Base-by-base conservation (phyloP, 2,888 invertebrate species). In the Orthosia gracilis region DNA sequence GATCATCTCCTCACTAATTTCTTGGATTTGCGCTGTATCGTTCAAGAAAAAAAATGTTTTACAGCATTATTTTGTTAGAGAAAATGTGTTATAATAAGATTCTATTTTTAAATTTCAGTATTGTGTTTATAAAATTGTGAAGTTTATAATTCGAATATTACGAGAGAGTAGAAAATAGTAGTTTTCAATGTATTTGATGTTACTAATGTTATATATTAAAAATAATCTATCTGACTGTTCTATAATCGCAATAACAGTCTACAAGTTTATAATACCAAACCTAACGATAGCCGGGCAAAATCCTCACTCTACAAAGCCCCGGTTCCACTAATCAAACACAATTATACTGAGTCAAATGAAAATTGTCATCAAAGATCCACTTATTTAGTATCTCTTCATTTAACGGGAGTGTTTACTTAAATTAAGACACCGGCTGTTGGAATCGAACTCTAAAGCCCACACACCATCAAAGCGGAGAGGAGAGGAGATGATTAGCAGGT, bases 331-430 rank as follows among this genome's bases (percentile, higher is more conserved):
- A 89, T 87, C 90, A 92, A 93, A 93, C 88, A 93, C 91, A 93
- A 93, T 94, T 93, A 93, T 89, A 89, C 84, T 59, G 76, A 87
- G 84, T 85, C 84, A 89, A 92, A 93, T 91, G 91, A 90, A 92
- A 93, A 92, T 89, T 87, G 89, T 88, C 88, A 86, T 89, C 85
- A 83, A 83, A 89, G 88, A 89, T 83, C 73, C 89, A 89, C 90
- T 92, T 93, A 91, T 93, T 94, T 92, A 93, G 92, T 92, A 90
- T 90, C 92, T 92, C 91, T 94, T 93, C 94, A 94, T 94, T 94
- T 91, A 91, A 82, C 85, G 77, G 82, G 88, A 94, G 95, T 94
- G 94, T 94, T 95, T 95, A 92, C 93, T 92, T 93, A 93, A 95
- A 94, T 95, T 95, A 94, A 94, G 93, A 89, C 88, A 90, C 88